Evolutionary conservation across 1,140 invertebrate genomes (phyloP).

Genomic region (Anastrepha ludens): DNA sequence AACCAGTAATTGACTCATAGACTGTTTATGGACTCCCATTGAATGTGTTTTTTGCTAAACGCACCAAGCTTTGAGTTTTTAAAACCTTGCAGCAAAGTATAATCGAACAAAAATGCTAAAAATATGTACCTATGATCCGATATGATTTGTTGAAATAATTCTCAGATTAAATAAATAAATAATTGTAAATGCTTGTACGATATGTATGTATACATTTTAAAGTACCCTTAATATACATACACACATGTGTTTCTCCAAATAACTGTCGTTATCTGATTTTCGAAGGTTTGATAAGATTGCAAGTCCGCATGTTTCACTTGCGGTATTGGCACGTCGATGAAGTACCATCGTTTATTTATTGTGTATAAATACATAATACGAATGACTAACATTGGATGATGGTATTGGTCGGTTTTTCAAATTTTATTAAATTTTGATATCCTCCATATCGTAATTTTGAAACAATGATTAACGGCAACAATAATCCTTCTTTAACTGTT

Average conservation of each 20-base stretch:
- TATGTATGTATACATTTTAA: background rate
- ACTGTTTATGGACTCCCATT: background rate
- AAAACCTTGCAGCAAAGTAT: background rate
- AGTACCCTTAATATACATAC: background rate
- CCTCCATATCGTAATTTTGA: too few relatives aligned
- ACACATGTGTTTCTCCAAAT: background rate
- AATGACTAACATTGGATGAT: background rate
- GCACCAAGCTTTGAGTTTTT: background rate
- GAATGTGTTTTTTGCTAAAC: background rate
- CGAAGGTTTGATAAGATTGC: background rate
- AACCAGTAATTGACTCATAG: conserved; percentile 16
- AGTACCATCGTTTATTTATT: background rate
- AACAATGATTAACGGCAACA: too few relatives aligned
- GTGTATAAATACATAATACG: background rate
- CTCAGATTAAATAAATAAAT: too few relatives aligned
- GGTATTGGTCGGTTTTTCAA: background rate
- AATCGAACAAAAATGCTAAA: background rate
- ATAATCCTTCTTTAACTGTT: too few relatives aligned
- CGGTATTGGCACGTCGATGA: background rate
- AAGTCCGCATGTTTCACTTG: background rate
- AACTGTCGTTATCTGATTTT: background rate
- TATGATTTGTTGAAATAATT: too few relatives aligned
- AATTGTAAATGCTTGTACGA: background rate
- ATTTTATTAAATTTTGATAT: background rate
- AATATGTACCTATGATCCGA: background rate